phyloP scores from a whole-genome alignment of 2,888 invertebrate species.

The Volucella zonaria region DNA sequence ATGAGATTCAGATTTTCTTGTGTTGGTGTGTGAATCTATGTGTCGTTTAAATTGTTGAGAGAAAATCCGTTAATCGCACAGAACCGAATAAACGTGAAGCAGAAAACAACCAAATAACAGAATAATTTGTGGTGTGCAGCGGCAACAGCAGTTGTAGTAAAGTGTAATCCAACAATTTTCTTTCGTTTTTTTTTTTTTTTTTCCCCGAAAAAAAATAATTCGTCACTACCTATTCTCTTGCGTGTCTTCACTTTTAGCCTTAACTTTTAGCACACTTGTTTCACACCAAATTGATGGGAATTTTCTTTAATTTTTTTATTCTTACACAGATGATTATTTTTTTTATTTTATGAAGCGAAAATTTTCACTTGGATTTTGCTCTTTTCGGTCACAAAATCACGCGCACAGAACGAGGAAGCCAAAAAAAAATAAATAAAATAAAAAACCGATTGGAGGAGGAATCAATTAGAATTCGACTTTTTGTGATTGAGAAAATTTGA shows the following conservation, averaged over 20 bases:
- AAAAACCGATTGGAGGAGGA: slow-evolving; percentile 47
- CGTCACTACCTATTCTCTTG: slow-evolving; percentile 46
- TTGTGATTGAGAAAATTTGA: slow-evolving; percentile 1
- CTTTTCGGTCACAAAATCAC: slow-evolving; percentile 49
- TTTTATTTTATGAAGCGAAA: slow-evolving; percentile 3
- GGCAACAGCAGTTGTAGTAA: slow-evolving; percentile 52
- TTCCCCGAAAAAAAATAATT: background rate
- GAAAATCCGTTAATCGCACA: slow-evolving; percentile 46
- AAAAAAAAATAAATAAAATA: too few relatives aligned
- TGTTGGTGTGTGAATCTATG: background rate
- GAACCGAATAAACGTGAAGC: slow-evolving; percentile 14
- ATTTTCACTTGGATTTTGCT: slow-evolving; percentile 34
- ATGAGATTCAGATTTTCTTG: background rate
- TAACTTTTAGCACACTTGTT: slow-evolving; percentile 34
- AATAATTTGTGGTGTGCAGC: slow-evolving; percentile 56
- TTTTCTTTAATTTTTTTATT: slow-evolving; percentile 36
- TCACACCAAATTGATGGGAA: slow-evolving; percentile 38
- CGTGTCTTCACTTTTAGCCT: slow-evolving; percentile 15
- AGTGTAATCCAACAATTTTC: slow-evolving; percentile 65
- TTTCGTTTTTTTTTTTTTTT: slow-evolving; percentile 17
- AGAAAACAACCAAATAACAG: slow-evolving; percentile 13
- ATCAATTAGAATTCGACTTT: slow-evolving; percentile 38
- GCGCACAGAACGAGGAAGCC: slow-evolving; percentile 32
- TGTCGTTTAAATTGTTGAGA: slow-evolving; percentile 6
- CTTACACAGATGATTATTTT: slow-evolving; percentile 25